phyloP scores from a whole-genome alignment of 2,113 vertebrate genomes.

The Brachyhypopomus occidentalis region DNA sequence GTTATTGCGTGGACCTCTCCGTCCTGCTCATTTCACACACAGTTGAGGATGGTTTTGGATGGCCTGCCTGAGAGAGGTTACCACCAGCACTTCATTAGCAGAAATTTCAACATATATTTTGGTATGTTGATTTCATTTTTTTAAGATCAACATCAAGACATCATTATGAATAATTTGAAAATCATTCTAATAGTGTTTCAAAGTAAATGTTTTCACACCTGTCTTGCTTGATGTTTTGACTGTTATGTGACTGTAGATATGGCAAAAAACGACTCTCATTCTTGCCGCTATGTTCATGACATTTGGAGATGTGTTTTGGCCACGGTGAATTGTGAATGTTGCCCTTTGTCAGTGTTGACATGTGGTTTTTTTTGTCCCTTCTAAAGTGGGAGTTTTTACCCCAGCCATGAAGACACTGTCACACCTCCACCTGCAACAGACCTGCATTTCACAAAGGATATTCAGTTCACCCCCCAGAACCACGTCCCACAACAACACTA shows the following conservation, averaged over 20 bases:
- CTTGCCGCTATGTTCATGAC: neutral
- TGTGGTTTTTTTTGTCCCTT: too few relatives aligned
- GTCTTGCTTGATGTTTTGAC: constrained; percentile 5
- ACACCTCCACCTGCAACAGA: neutral
- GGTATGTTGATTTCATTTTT: constrained; percentile 58
- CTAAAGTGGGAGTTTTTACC: neutral
- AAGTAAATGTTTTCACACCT: constrained; percentile 42
- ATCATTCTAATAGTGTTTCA: constrained; percentile 19
- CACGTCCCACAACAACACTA: neutral
- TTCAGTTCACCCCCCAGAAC: neutral
- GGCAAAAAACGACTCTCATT: neutral
- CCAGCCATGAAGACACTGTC: neutral
- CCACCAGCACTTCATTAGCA: constrained; percentile 38
- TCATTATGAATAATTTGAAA: constrained; percentile 22
- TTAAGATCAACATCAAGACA: constrained; percentile 33
- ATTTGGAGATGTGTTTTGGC: neutral
- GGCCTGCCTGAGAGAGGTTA: neutral
- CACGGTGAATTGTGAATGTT: constrained; percentile 23
- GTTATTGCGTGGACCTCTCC: neutral
- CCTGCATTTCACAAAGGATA: neutral
- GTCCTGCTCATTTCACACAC: constrained; percentile 48
- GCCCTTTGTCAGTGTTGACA: constrained; percentile 41
- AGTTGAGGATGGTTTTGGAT: constrained; percentile 6
- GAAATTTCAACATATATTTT: constrained; percentile 10
- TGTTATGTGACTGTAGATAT: neutral